phyloP scores from a whole-genome alignment of 2,113 vertebrate genomes.

The Noturus placidus region DNA sequence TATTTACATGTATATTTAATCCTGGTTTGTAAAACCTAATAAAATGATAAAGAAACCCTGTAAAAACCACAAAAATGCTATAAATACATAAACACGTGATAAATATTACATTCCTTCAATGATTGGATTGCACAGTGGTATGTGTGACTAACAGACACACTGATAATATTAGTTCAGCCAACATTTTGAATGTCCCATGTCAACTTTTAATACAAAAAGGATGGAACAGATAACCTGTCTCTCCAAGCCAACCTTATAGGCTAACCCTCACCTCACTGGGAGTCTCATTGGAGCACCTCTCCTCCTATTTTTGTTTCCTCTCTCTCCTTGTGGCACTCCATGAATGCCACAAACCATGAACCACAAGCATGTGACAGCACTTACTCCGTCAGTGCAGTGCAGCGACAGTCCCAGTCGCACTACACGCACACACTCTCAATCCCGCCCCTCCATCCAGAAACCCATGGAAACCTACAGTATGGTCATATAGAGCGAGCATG shows the following conservation, averaged over 20 bases:
- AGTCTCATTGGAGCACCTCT: neutral
- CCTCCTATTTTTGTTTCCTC: constrained; percentile 61
- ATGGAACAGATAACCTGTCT: neutral
- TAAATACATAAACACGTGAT: neutral
- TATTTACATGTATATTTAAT: too few relatives aligned
- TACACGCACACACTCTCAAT: constrained; percentile 50
- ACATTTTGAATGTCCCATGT: neutral
- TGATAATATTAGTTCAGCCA: neutral
- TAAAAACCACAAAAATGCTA: neutral
- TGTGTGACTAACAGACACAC: neutral
- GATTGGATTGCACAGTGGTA: neutral
- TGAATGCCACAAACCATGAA: constrained; percentile 68
- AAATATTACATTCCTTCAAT: neutral
- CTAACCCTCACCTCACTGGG: neutral
- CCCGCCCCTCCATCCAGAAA: constrained; percentile 28
- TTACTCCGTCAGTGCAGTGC: constrained; percentile 58
- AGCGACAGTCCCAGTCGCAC: constrained; percentile 59
- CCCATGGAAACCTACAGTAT: constrained; percentile 32
- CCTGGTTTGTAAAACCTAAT: too few relatives aligned
- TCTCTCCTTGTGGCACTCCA: constrained; percentile 61
- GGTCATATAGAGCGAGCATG: neutral
- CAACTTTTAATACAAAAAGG: neutral
- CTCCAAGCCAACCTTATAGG: neutral
- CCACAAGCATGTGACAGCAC: constrained; percentile 51
- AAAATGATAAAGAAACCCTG: too few relatives aligned